phyloP scores from a whole-genome alignment of 2,113 vertebrate genomes.

The Clarias macrocephalus region DNA sequence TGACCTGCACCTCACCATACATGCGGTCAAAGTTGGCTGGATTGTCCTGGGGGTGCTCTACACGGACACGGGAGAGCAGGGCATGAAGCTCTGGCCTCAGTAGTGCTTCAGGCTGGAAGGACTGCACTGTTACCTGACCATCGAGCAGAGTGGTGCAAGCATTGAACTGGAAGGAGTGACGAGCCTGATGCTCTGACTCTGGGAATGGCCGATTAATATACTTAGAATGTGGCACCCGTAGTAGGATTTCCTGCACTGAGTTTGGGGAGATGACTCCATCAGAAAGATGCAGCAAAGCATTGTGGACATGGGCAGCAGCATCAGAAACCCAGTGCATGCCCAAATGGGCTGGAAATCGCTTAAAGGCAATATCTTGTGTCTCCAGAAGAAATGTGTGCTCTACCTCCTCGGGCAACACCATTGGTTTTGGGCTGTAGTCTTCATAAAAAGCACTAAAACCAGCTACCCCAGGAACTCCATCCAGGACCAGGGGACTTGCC shows the following conservation, averaged over 20 bases:
- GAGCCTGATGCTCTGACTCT: constrained; percentile 81
- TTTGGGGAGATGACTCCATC: constrained; percentile 66
- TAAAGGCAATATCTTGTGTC: constrained; percentile 85
- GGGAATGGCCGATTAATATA: constrained; percentile 88
- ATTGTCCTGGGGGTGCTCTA: constrained; percentile 84
- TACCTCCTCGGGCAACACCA: constrained; percentile 56
- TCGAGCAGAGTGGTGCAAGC: constrained; percentile 82
- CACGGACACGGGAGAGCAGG: constrained; percentile 76
- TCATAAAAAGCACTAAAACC: constrained; percentile 84
- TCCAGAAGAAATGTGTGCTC: constrained; percentile 78
- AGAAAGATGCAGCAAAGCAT: constrained; percentile 67
- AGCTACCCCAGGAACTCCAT: constrained; percentile 76
- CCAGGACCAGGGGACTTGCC: constrained; percentile 77
- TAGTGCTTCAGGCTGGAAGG: constrained; percentile 71
- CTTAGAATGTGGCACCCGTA: constrained; percentile 82
- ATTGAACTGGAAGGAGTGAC: constrained; percentile 89
- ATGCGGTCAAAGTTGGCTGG: constrained; percentile 82
- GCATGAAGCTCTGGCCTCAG: constrained; percentile 71
- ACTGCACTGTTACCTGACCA: constrained; percentile 75
- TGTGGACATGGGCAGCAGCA: constrained; percentile 76
- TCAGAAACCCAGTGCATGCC: constrained; percentile 91
- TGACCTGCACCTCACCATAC: constrained; percentile 82
- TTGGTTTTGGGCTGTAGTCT: constrained; percentile 73
- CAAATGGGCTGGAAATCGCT: constrained; percentile 85
- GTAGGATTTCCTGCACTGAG: constrained; percentile 73